Evolutionary conservation across 1,140 invertebrate genomes (phyloP).

Genomic region (Epicauta chinensis): DNA sequence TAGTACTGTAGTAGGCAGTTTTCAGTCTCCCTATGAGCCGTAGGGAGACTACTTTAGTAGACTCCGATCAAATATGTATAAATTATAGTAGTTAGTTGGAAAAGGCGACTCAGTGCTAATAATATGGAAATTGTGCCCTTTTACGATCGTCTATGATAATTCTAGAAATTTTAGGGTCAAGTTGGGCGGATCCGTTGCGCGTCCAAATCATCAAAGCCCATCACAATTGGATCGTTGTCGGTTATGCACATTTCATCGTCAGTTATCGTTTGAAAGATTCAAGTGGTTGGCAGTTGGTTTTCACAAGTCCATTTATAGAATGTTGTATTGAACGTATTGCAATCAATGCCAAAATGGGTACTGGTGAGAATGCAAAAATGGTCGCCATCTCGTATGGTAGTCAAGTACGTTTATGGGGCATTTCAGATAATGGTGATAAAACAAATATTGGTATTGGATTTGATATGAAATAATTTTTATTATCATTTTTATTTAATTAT

Average conservation of each 20-base stretch:
- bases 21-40: too few relatives aligned
- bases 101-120: too few relatives aligned
- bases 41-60: too few relatives aligned
- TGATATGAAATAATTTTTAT: not conserved
- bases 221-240: slow-evolving; percentile 96
- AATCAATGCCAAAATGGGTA: slow-evolving; percentile 86
- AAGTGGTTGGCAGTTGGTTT: slow-evolving; percentile 91
- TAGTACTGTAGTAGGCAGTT: too few relatives aligned
- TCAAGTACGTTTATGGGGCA: slow-evolving; percentile 83
- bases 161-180: slow-evolving; percentile 45
- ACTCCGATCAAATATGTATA: too few relatives aligned
- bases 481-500: not conserved
- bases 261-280: slow-evolving; percentile 94
- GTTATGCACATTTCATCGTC: slow-evolving; percentile 91
- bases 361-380: slow-evolving; percentile 65
- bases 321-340: slow-evolving; percentile 86
- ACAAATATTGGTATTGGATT: slow-evolving; percentile 65
- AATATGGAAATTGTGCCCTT: not conserved
- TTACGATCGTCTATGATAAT: not conserved
- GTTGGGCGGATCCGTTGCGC: slow-evolving; percentile 76
- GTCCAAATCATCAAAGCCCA: slow-evolving; percentile 95
- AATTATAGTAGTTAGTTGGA: too few relatives aligned
- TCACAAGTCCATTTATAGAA: slow-evolving; percentile 89
- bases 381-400: slow-evolving; percentile 82
- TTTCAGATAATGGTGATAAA: slow-evolving; percentile 71